These are phyloP conservation scores for Odobenus rosmarus DNA, from an alignment of 2,113 vertebrate species.

Conservation along the genomic window DNA sequence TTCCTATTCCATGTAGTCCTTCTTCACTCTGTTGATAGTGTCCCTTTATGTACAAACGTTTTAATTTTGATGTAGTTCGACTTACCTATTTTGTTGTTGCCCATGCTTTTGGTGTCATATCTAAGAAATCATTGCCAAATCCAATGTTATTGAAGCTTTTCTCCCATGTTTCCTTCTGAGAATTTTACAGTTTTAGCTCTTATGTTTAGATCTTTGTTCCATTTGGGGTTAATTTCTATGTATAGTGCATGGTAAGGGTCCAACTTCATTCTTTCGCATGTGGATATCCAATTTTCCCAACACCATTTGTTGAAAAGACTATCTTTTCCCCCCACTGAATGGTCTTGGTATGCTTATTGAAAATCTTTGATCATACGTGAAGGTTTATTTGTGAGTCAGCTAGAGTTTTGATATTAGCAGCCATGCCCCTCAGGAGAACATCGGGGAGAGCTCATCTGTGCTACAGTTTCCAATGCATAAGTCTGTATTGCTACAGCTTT, in stretches of 20 bases:
- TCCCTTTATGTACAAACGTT: not conserved
- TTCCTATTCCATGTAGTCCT: not conserved
- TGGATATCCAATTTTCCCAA: not conserved
- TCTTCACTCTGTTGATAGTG: not conserved
- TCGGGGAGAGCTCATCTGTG: not conserved
- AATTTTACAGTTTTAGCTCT: not conserved
- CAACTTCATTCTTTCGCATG: not conserved
- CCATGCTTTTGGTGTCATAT: not conserved
- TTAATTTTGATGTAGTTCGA: not conserved
- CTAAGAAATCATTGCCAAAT: not conserved
- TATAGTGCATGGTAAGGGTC: not conserved
- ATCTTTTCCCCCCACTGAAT: not conserved
- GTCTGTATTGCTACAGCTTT: not conserved
- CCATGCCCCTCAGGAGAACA: not conserved
- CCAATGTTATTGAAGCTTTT: not conserved
- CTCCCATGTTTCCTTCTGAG: not conserved
- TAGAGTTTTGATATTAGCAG: not conserved
- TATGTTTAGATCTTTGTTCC: not conserved
- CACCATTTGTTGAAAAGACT: not conserved
- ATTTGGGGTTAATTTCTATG: not conserved
- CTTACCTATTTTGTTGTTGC: not conserved
- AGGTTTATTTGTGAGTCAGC: not conserved
- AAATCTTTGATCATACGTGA: not conserved
- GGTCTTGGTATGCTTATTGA: not conserved
- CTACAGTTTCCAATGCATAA: not conserved